These are phyloP conservation scores for Xanthorhoe designata DNA, from an alignment of 2,888 invertebrate genomes.

Conservation along the genomic window DNA sequence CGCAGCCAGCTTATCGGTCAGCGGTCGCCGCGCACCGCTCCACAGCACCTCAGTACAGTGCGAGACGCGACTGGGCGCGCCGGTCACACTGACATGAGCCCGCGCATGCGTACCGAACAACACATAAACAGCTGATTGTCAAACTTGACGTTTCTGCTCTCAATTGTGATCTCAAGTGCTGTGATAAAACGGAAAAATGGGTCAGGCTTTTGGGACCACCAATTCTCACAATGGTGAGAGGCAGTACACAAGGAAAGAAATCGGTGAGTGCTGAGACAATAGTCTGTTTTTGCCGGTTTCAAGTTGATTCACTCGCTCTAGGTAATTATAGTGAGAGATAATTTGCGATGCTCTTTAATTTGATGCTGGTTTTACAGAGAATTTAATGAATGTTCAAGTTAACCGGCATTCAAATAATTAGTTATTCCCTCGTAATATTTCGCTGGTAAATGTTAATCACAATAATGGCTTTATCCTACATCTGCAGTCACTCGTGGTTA, in stretches of 20 bases:
- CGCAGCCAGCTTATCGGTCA: slow-evolving; percentile 52
- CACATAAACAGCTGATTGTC: slow-evolving; percentile 68
- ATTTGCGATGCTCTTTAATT: slow-evolving; percentile 1
- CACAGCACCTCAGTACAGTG: slow-evolving; percentile 49
- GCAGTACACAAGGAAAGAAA: slow-evolving; percentile 78
- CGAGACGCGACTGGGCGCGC: slow-evolving; percentile 59
- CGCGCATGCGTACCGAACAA: slow-evolving; percentile 65
- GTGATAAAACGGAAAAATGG: slow-evolving; percentile 69
- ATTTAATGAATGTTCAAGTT: slow-evolving; percentile 3
- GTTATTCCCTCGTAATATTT: slow-evolving; percentile 2
- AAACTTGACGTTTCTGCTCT: slow-evolving; percentile 46
- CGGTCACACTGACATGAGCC: slow-evolving; percentile 57
- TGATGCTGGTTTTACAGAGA: background rate
- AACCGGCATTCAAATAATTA: background rate
- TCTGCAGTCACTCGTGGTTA: slow-evolving; percentile 14
- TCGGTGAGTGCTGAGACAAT: slow-evolving; percentile 62
- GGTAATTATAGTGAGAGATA: slow-evolving; percentile 4
- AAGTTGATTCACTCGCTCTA: slow-evolving; percentile 15
- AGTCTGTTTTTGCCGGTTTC: slow-evolving; percentile 10
- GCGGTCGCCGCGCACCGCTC: slow-evolving; percentile 34
- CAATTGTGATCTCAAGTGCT: slow-evolving; percentile 64
- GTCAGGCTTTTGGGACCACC: slow-evolving; percentile 80
- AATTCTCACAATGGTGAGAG: slow-evolving; percentile 78
- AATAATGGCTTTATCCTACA: slow-evolving; percentile 18
- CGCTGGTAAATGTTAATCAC: background rate